Evolutionary conservation across 2,113 vertebrate genomes (phyloP), one percentile per base, ranked within the genome.

Genomic region (Syngnathus typhle): DNA sequence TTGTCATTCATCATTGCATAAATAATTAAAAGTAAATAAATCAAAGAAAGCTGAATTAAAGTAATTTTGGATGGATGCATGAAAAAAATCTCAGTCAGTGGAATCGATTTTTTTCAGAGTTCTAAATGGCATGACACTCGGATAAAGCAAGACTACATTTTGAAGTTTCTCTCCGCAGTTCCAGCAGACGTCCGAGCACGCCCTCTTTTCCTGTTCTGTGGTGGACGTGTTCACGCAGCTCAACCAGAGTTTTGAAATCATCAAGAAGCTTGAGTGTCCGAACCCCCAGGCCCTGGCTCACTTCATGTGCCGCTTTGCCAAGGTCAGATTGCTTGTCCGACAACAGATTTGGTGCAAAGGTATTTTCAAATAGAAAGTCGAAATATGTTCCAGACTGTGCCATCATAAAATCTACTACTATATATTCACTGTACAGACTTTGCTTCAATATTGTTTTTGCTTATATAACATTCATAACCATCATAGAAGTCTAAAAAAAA

Each of bases 161-260:
- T 6, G 23, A 32, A 55, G 47, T 54, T 7, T 43, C 37, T 59
- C 9, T 13, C 66, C 72, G 47, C 84, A 99, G 97, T 99, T 99
- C 84, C 96, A 96, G 91, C 94, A 94, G 85, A 99, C 95, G 1
- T 99, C 97, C 0, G 97, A 99, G 54, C 97, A 99, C 4, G 97
- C 96, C 62, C 94, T 98, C 70, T 98, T 98, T 84, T 98, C 97
- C 58, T 99, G 96, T 73, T 99, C 97, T 0, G 97, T 99, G 86
- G 96, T 99, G 75, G 97, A 99, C 55, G 96, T 99, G 82, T 99
- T 99, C 82, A 95, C 97, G 46, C 97, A 98, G 73, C 95, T 99
- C 65, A 99, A 97, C 87, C 97, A 99, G 89, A 99, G 95, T 80
- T 98, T 98, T 84, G 96, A 98, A 89, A 98, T 99, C 74, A 98